These are phyloP conservation scores for Lepidurus arcticus DNA, from an alignment of 1,140 invertebrate species.

Conservation along the genomic window DNA sequence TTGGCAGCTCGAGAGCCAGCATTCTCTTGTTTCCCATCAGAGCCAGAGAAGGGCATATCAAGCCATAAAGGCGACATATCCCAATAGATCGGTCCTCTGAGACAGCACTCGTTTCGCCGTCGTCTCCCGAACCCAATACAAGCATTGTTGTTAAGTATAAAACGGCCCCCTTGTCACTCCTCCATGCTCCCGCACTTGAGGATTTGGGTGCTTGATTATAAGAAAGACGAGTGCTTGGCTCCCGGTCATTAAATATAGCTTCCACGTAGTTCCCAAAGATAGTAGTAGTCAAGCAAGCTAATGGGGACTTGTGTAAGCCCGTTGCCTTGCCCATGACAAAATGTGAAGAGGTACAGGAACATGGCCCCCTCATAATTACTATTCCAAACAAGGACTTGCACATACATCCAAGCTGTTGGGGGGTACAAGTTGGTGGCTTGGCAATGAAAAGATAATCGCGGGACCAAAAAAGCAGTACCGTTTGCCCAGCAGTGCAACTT, in stretches of 20 bases:
- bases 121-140: background rate
- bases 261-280: background rate
- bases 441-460: too few relatives aligned
- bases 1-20: slow-evolving; percentile 7
- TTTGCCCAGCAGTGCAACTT: too few relatives aligned
- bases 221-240: background rate
- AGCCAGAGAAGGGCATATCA: background rate
- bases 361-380: background rate
- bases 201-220: background rate
- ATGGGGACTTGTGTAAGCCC: slow-evolving; percentile 3
- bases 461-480: too few relatives aligned
- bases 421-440: too few relatives aligned
- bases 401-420: too few relatives aligned
- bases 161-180: background rate
- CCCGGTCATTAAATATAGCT: slow-evolving; percentile 9
- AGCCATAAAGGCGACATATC: background rate
- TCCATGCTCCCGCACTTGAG: background rate
- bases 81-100: background rate
- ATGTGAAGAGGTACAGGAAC: background rate
- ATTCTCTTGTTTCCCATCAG: background rate
- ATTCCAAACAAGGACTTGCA: background rate
- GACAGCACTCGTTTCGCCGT: background rate
- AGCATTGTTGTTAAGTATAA: slow-evolving; percentile 14
- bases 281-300: background rate
- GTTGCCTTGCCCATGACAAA: background rate